A percentile compares a stretch with the other conserved stretches of the same genome.
phyloP scores from a whole-genome alignment of 2,888 invertebrate species.

The Mesorhabditis spiculigera region DNA sequence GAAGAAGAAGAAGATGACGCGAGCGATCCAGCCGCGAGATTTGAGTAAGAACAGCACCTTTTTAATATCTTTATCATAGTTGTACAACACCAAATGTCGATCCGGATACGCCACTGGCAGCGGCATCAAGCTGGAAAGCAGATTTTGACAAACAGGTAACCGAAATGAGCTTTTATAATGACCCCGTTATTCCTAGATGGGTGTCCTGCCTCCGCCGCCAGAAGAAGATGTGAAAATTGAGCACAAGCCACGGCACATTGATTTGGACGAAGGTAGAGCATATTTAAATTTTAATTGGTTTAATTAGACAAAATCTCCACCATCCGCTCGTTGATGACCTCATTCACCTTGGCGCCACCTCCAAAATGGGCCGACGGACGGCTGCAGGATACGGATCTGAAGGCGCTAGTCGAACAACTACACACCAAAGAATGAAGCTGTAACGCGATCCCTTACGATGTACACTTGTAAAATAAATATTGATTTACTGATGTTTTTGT shows the following conservation, averaged over 20 bases:
- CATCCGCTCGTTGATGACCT: constrained; percentile 29
- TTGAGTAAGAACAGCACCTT: neutral
- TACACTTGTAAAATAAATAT: constrained; percentile 13
- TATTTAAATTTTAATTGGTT: neutral
- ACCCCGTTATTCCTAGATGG: too few relatives aligned
- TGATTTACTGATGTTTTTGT: constrained; percentile 9
- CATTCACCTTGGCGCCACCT: constrained; percentile 27
- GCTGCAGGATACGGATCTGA: constrained; percentile 17
- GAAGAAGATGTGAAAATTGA: neutral
- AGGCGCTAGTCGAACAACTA: too few relatives aligned
- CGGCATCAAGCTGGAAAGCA: too few relatives aligned
- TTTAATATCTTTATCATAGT: too few relatives aligned
- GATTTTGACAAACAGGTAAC: too few relatives aligned
- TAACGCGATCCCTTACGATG: too few relatives aligned
- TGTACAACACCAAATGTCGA: too few relatives aligned
- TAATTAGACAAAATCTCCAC: constrained; percentile 25
- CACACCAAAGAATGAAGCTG: too few relatives aligned
- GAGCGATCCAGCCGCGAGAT: neutral
- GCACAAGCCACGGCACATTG: neutral
- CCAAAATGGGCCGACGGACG: constrained; percentile 32
- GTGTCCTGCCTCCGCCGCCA: too few relatives aligned
- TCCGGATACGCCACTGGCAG: neutral
- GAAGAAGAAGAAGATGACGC: neutral
- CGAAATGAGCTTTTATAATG: too few relatives aligned
- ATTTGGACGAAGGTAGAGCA: neutral